phyloP scores from a whole-genome alignment of 2,888 invertebrate genomes.

The Ypsolopha scabrella region DNA sequence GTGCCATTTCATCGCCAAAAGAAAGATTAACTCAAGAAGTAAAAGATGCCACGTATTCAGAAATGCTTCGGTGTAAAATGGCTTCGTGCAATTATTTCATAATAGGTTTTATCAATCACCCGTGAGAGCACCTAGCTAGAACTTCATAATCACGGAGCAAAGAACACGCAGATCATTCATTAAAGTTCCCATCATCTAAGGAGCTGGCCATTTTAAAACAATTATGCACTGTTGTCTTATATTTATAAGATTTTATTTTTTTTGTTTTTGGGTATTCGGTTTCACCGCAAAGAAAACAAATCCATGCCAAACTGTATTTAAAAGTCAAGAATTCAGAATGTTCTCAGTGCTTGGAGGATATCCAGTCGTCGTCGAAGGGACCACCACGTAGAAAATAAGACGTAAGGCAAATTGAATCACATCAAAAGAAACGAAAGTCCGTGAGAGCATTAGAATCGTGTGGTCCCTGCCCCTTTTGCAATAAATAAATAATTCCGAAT shows the following conservation, averaged over 20 bases:
- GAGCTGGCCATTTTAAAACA: too few species aligned
- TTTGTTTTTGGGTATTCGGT: too few species aligned
- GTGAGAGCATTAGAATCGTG: constrained; percentile 50
- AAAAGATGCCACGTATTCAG: background rate
- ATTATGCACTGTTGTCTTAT: background rate
- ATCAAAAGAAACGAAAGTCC: constrained; percentile 46
- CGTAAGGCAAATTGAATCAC: constrained; percentile 56
- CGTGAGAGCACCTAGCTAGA: constrained; percentile 3
- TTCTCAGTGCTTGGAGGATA: background rate
- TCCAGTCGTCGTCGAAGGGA: constrained; percentile 21
- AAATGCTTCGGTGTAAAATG: background rate
- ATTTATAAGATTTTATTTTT: too few species aligned
- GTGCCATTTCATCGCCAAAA: constrained; percentile 5
- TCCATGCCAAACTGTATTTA: background rate
- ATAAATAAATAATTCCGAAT: constrained; percentile 51
- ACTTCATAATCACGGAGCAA: background rate
- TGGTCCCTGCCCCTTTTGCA: constrained; percentile 32
- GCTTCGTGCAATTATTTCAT: constrained; percentile 1
- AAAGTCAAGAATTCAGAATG: background rate
- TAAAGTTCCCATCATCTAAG: background rate
- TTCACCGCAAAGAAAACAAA: background rate
- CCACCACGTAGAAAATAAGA: constrained; percentile 64
- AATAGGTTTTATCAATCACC: constrained; percentile 20
- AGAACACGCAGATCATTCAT: background rate
- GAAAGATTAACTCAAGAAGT: background rate